Base-by-base conservation (phyloP, 2,113 vertebrate species). In the Notothenia rossii region DNA sequence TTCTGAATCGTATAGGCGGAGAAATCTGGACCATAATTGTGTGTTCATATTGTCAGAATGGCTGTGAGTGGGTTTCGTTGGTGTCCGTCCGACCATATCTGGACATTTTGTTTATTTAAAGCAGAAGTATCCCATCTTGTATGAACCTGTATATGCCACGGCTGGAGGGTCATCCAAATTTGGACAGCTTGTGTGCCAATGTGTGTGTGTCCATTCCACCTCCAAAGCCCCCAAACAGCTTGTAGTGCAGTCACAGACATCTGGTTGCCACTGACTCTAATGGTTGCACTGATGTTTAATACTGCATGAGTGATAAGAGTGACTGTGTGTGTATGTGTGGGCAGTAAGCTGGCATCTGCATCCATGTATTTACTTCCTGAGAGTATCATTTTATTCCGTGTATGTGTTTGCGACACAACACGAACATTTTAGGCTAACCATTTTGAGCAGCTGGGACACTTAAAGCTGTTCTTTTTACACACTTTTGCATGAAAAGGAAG, bases 181-280 rank as follows among this genome's bases (percentile, higher is more conserved):
- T 54, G 43, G 36, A 65, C 75, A 86, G 72, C 67, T 84, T 79
- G 40, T 72, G 2, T 36, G 54, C 79, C 50, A 60, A 22, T 59
- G 20, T 6, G 51, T 67, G 9, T 46, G 40, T 68, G 54, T 61
- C 62, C 56, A 50, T 61, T 20, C 43, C 55, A 50, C 20, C 66
- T 85, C 86, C 72, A 82, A 74, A 69, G 70, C 82, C 83, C 29
- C 88, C 62, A 82, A 88, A 87, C 88, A 87, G 84, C 86, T 88
- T 89, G 90, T 89, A 73, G 49, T 67, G 59, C 69, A 33, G 46
- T 88, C 81, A 72, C 68, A 60, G 84, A 86, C 91, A 91, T 87
- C 90, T 89, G 88, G 87, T 81, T 83, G 77, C 82, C 61, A 77
- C 82, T 17, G 70, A 81, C 77, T 87, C 74, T 78, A 83, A 90